Evolutionary conservation across 2,113 vertebrate species (phyloP).

Genomic region (Lepus europaeus): DNA sequence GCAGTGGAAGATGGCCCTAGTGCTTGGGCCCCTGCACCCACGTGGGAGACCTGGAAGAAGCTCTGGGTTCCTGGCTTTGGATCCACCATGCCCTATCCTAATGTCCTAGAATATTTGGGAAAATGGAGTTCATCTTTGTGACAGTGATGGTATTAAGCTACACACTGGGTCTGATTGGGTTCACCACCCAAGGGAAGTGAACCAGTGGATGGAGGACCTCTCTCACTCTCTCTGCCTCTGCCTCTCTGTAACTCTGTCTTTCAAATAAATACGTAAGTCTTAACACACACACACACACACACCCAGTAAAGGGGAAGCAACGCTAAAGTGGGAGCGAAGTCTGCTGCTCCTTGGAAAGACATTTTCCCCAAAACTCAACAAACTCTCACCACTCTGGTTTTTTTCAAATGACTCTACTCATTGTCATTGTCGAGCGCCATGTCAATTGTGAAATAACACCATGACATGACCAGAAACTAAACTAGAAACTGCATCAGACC

Average conservation of each 20-base stretch:
- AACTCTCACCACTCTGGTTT: not conserved
- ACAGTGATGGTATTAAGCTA: slow-evolving; percentile 82
- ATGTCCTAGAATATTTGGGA: slow-evolving; percentile 75
- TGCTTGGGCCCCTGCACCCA: too few relatives aligned
- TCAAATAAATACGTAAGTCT: too few relatives aligned
- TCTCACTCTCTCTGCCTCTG: too few relatives aligned
- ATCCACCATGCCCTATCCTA: too few relatives aligned
- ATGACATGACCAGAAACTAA: not conserved
- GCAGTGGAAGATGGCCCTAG: too few relatives aligned
- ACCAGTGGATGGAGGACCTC: too few relatives aligned
- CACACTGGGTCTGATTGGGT: slow-evolving; percentile 83
- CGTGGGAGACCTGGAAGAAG: too few relatives aligned
- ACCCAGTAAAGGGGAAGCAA: too few relatives aligned
- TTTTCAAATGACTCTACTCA: not conserved
- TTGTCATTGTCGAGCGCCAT: not conserved
- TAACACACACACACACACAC: too few relatives aligned
- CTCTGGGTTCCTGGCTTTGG: too few relatives aligned
- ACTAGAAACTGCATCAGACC: not conserved
- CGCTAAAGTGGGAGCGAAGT: not conserved
- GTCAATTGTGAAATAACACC: not conserved
- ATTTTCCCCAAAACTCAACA: not conserved
- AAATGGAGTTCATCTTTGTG: slow-evolving; percentile 79
- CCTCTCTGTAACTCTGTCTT: too few relatives aligned
- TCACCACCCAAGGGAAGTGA: slow-evolving; percentile 47
- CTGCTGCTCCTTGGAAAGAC: not conserved